Evolutionary conservation across 2,797 vertebrate genomes (phyloP), one percentile per base, ranked within the genome.

Genomic region (Melanotaenia nigrans): DNA sequence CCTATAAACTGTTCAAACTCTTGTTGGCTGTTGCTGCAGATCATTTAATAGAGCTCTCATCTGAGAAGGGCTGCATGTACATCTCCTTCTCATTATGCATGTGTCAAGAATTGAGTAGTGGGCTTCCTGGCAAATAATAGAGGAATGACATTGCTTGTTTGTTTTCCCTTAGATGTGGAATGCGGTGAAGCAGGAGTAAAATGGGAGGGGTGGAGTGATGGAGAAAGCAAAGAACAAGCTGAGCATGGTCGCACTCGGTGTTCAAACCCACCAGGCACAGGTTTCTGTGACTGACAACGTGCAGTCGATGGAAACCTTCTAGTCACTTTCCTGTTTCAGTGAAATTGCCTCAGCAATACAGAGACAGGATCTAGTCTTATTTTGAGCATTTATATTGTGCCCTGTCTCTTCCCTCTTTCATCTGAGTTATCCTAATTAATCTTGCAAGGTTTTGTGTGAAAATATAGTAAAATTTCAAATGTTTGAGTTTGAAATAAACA

Each of bases 61-160:
- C 85, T 82, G 78, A 87, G 80, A 72, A 84, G 75, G 73, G 36
- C 76, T 75, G 71, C 61, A 20, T 79, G 85, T 87, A 88, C 87
- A 81, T 90, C 88, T 88, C 83, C 86, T 89, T 91, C 85, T 88
- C 88, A 91, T 91, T 90, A 90, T 88, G 83, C 77, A 72, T 81
- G 85, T 90, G 91, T 91, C 91, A 90, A 73, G 85, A 45, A 85
- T 84, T 85, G 87, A 90, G 74, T 65, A 69, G 89, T 85, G 78
- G 82, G 81, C 81, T 85, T 87, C 72, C 77, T 78, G 78, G 88
- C 81, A 83, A 90, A 86, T 87, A 91, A 87, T 82, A 77, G 79
- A 82, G 80, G 85, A 90, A 86, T 89, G 89, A 82, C 86, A 88
- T 84, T 76, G 77, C 88, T 89, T 89, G 84, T 89, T 91, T 93